A percentile compares a stretch with the other conserved stretches of the same genome.
These are phyloP conservation scores for Jacana jacana DNA, from an alignment of 2,113 vertebrate species.

Conservation along the genomic window DNA sequence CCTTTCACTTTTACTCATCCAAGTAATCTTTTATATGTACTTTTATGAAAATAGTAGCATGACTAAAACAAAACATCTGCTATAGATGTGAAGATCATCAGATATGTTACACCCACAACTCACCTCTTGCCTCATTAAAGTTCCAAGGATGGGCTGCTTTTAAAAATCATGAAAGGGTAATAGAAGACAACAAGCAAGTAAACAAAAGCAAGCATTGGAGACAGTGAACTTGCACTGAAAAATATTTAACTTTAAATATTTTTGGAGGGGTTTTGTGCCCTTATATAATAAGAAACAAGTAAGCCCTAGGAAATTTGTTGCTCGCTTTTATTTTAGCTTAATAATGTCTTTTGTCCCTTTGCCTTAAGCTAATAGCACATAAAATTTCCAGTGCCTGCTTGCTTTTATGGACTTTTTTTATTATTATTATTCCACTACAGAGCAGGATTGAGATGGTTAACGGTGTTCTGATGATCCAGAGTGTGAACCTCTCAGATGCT, in stretches of 20 bases:
- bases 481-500: conserved; percentile 86
- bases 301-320: not conserved
- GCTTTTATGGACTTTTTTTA: not conserved
- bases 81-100: not conserved
- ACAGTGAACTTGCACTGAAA: not conserved
- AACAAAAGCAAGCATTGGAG: not conserved
- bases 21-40: not conserved
- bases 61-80: not conserved
- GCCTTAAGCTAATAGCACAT: not conserved
- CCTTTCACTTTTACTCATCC: not conserved
- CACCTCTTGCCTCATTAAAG: not conserved
- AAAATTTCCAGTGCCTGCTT: not conserved
- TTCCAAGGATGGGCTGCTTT: not conserved
- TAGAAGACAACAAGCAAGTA: not conserved
- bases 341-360: not conserved
- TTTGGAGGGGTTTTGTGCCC: not conserved
- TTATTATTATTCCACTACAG: conserved; percentile 74
- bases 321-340: not conserved
- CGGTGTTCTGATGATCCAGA: conserved; percentile 85
- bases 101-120: not conserved
- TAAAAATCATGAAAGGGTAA: not conserved
- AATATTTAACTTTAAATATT: not conserved
- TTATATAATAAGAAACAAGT: not conserved
- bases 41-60: not conserved
- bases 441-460: conserved; percentile 85